A percentile compares a stretch with the other conserved stretches of the same genome.
phyloP scores from a whole-genome alignment of 2,888 invertebrate genomes.

The Congeria kusceri region DNA sequence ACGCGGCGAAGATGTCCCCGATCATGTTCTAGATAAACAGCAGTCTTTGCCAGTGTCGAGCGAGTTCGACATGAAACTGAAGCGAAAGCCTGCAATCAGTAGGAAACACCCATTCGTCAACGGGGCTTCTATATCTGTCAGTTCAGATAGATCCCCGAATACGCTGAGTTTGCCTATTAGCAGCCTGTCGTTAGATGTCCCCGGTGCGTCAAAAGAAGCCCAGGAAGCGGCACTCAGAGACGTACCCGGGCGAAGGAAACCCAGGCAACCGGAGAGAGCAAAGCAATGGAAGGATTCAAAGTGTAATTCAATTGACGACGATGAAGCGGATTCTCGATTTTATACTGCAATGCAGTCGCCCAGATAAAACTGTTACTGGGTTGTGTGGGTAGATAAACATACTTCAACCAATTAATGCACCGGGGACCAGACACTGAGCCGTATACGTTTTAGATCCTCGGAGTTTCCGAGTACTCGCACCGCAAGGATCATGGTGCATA shows the following conservation, averaged over 20 bases:
- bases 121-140: neutral
- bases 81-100: conserved; percentile 16
- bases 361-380: too few relatives aligned
- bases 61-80: neutral
- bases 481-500: too few relatives aligned
- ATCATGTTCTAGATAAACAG: neutral
- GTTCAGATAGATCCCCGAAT: neutral
- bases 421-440: too few relatives aligned
- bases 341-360: conserved; percentile 49
- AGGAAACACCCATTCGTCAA: conserved; percentile 1
- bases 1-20: conserved; percentile 20
- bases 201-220: neutral
- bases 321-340: conserved; percentile 50
- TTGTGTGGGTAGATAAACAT: too few relatives aligned
- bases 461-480: too few relatives aligned
- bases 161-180: neutral
- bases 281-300: conserved; percentile 54
- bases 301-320: conserved; percentile 67
- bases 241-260: conserved; percentile 56
- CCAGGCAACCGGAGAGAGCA: conserved; percentile 40
- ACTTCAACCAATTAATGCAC: too few relatives aligned
- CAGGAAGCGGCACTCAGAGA: conserved; percentile 24
- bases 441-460: too few relatives aligned
- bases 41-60: neutral
- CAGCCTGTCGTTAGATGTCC: neutral